Base-by-base conservation (phyloP, 1,140 invertebrate species). In the Brachionus paranguensis region DNA sequence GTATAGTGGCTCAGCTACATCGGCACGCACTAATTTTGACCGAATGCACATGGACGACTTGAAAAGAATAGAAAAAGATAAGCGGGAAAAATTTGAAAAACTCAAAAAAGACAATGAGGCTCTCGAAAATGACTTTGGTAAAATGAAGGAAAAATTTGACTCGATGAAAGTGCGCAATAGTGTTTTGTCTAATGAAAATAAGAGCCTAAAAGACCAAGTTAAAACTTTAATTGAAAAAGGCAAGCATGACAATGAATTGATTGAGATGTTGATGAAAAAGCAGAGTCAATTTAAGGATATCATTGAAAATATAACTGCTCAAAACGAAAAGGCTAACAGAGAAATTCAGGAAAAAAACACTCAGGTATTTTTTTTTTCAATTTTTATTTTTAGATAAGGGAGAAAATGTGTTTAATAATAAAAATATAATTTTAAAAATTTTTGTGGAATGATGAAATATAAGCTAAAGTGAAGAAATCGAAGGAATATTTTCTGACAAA, bases 171-270 rank as follows among this genome's bases (percentile, higher is more conserved):
- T 88, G 7, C 87, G 88, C 84, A 88, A 88, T 84, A 86, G 87
- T 84, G 87, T 88, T 20, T 83, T 89, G 53, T 83, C 87, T 8
- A 87, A 87, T 83, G 88, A 89, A 83, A 85, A 86, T 8, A 89
- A 88, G 84, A 53, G 84, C 2, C 64, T 87, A 8, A 88, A 88
- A 78, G 85, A 87, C 68, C 88, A 89, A 55, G 86, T 88, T 68
- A 85, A 88, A 84, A 87, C 86, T n/a, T 84, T 88, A 50, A 78
- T 87, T 47, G 86, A 88, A 29, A 89, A 89, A 85, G 87, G 88
- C 24, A 85, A 87, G 83, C 88, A 89, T 86, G 88, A 89, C 83
- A 86, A 89, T 86, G 88, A 89, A 83, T 85, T 89, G 14, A 87
- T 89, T 47, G 83, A 86, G 11, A 45, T 81, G 55, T 70, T 84